Percentiles rank a stretch among this genome's conserved stretches.
Evolutionary conservation across 2,888 invertebrate species (phyloP).

Genomic region (Brachynemurus nebulosus): DNA sequence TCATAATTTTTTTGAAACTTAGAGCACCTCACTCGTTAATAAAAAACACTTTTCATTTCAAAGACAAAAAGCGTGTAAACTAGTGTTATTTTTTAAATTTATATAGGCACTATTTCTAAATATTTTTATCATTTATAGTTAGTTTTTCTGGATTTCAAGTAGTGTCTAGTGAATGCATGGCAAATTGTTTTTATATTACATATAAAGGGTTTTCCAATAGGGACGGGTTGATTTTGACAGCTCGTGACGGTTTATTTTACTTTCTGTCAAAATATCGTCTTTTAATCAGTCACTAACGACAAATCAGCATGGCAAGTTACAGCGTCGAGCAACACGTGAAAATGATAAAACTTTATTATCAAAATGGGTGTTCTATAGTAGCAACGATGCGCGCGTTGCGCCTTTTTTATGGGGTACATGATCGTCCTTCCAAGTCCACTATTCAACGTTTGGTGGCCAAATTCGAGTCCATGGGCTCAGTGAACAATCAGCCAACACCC

Average conservation of each 20-base stretch:
- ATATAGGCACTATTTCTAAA: too few relatives aligned
- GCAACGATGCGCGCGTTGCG: neutral
- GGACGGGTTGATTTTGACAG: neutral
- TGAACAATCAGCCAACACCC: conserved; percentile 20
- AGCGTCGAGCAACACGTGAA: neutral
- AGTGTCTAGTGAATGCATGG: too few relatives aligned
- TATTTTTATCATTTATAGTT: too few relatives aligned
- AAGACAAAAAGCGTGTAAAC: too few relatives aligned
- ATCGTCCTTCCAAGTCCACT: neutral
- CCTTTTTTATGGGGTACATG: neutral
- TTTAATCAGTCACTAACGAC: neutral
- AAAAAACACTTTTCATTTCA: too few relatives aligned
- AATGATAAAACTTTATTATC: neutral
- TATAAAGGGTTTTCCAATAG: neutral
- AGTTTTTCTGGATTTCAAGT: too few relatives aligned
- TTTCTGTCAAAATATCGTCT: neutral
- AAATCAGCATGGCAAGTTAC: neutral
- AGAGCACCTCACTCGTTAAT: too few relatives aligned
- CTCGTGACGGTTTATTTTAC: neutral
- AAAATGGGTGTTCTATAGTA: neutral
- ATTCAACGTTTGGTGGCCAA: neutral
- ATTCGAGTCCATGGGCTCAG: conserved; percentile 22
- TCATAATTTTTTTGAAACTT: too few relatives aligned
- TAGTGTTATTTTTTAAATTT: too few relatives aligned
- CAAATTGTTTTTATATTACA: too few relatives aligned